Evolutionary conservation across 2,113 vertebrate species (phyloP).

Genomic region (Chionis minor): DNA sequence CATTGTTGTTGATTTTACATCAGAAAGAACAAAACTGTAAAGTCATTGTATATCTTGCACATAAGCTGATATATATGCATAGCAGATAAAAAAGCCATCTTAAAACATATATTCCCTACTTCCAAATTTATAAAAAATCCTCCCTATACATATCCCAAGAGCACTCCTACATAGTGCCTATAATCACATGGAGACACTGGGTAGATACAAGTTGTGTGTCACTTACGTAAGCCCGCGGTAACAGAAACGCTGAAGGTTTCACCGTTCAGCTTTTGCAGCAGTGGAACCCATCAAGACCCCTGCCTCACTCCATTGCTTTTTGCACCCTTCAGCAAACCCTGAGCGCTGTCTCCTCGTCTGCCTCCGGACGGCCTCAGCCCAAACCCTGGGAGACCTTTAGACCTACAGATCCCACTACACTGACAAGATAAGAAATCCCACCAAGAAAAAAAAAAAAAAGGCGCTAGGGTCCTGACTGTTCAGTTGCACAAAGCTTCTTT

Average conservation of each 20-base stretch:
- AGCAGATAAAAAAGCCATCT: background rate
- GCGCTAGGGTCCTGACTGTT: background rate
- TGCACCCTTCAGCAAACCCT: background rate
- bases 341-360: rapidly evolving
- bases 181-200: background rate
- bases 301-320: background rate
- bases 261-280: background rate
- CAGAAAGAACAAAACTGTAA: background rate
- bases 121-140: background rate
- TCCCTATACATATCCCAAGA: background rate
- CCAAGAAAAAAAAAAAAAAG: background rate
- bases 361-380: background rate
- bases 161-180: background rate
- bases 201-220: background rate
- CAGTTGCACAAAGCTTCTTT: background rate
- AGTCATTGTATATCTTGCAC: background rate
- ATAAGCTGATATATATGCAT: background rate
- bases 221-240: background rate
- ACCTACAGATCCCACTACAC: background rate
- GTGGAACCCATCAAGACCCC: background rate
- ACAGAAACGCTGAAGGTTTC: background rate
- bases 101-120: background rate
- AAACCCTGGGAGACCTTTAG: background rate
- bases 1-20: background rate
- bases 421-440: background rate